Evolutionary conservation across 2,113 vertebrate genomes (phyloP).

Genomic region (Dipodomys stephensi): DNA sequence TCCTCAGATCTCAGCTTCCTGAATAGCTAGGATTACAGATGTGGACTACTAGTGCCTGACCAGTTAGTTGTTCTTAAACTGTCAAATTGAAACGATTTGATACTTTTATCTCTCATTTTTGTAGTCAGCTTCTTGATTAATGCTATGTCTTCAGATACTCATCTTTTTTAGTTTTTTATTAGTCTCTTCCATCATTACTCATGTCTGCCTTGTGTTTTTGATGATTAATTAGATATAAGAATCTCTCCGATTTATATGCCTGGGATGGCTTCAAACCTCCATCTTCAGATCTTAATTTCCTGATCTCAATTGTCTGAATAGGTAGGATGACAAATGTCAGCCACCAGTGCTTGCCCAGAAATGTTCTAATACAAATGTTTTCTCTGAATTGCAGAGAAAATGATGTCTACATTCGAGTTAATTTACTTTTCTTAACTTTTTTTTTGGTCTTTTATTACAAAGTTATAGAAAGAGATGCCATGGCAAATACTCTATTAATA

Average conservation of each 20-base stretch:
- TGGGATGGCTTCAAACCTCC: too few relatives aligned
- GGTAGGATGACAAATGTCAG: too few relatives aligned
- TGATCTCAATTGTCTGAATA: too few relatives aligned
- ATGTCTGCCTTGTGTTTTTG: not conserved
- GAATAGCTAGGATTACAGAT: too few relatives aligned
- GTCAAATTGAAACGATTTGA: not conserved
- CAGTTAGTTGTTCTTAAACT: not conserved
- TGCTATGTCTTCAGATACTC: not conserved
- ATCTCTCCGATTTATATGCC: too few relatives aligned
- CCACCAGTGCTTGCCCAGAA: not conserved
- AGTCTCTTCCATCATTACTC: not conserved
- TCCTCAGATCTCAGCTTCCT: too few relatives aligned
- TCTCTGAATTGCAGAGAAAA: conserved; percentile 35
- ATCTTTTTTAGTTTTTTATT: not conserved
- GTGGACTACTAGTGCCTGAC: too few relatives aligned
- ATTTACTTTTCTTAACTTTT: too few relatives aligned
- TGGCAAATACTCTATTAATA: not conserved
- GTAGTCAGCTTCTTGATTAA: not conserved
- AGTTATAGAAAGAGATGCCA: not conserved
- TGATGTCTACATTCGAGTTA: not conserved
- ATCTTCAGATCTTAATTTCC: too few relatives aligned
- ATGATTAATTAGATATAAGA: too few relatives aligned
- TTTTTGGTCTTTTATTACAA: not conserved
- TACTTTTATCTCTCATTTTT: not conserved
- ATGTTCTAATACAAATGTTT: not conserved